Evolutionary conservation across 2,113 vertebrate species (phyloP).

Genomic region (Conger conger): DNA sequence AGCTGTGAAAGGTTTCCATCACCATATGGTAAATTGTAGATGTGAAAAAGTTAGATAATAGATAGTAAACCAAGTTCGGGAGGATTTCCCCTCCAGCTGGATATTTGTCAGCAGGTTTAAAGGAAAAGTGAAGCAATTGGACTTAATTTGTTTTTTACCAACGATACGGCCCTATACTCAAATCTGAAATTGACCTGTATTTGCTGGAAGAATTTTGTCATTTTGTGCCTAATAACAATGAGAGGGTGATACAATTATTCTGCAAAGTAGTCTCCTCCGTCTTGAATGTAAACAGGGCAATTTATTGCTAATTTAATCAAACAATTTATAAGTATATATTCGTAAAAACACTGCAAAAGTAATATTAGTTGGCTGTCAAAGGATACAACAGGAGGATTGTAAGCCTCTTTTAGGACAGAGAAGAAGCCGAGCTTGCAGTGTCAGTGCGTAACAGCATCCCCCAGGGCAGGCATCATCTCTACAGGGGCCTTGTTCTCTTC

Average conservation of each 20-base stretch:
- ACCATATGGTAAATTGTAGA: too few species aligned
- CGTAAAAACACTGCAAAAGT: neutral
- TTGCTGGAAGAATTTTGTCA: neutral
- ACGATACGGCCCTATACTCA: too few species aligned
- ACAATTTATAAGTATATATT: neutral
- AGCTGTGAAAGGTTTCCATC: too few species aligned
- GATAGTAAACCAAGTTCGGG: too few species aligned
- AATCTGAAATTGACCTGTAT: neutral
- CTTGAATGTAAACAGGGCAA: neutral
- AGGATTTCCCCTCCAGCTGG: too few species aligned
- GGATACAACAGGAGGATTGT: neutral
- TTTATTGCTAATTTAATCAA: neutral
- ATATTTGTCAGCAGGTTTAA: too few species aligned
- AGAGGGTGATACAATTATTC: neutral
- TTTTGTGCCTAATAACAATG: neutral
- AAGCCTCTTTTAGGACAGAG: neutral
- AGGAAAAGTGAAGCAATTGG: too few species aligned
- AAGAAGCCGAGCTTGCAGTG: neutral
- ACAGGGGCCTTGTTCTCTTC: neutral
- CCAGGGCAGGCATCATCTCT: neutral
- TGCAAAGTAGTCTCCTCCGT: neutral
- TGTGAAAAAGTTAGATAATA: too few species aligned
- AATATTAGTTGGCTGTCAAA: neutral
- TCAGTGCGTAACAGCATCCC: neutral
- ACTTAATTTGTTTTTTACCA: too few species aligned